Conservation (phyloP, 2,113 vertebrate genomes). For the Polypterus senegalus region DNA sequence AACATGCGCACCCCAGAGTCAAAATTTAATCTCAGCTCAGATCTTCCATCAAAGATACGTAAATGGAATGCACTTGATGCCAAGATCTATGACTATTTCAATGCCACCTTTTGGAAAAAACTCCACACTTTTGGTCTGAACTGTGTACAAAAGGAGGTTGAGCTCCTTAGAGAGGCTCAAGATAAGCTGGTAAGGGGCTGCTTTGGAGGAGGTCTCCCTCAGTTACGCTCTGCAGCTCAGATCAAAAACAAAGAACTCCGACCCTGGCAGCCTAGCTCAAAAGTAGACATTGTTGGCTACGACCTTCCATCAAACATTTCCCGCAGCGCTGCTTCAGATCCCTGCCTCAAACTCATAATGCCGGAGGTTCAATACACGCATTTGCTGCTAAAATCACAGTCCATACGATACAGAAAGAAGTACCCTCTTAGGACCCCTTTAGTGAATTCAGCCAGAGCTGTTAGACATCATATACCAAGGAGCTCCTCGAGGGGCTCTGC, state of each 20-base stretch:
- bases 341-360: conserved; percentile 68
- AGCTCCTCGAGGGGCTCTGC: not conserved
- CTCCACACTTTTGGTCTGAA: conserved; percentile 43
- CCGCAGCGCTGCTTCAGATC: conserved; percentile 34
- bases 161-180: conserved; percentile 45
- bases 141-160: conserved; percentile 59
- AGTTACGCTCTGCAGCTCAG: conserved; percentile 43
- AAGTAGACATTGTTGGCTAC: conserved; percentile 70
- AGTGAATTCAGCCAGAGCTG: not conserved
- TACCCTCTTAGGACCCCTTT: conserved; percentile 10
- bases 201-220: conserved; percentile 45
- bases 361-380: conserved; percentile 64
- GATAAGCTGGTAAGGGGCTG: conserved; percentile 54
- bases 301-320: conserved; percentile 53
- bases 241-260: conserved; percentile 70
- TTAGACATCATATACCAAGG: not conserved
- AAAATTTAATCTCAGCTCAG: conserved; percentile 43
- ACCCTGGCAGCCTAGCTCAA: conserved; percentile 67
- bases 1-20: conserved; percentile 63
- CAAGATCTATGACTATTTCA: conserved; percentile 64
- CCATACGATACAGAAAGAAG: conserved; percentile 33
- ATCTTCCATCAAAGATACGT: conserved; percentile 44
- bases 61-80: conserved; percentile 66
- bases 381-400: conserved; percentile 57
- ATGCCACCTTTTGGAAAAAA: conserved; percentile 61